Evolutionary conservation across 2,113 vertebrate genomes (phyloP).

Genomic region (Phalacrocorax pelagicus): DNA sequence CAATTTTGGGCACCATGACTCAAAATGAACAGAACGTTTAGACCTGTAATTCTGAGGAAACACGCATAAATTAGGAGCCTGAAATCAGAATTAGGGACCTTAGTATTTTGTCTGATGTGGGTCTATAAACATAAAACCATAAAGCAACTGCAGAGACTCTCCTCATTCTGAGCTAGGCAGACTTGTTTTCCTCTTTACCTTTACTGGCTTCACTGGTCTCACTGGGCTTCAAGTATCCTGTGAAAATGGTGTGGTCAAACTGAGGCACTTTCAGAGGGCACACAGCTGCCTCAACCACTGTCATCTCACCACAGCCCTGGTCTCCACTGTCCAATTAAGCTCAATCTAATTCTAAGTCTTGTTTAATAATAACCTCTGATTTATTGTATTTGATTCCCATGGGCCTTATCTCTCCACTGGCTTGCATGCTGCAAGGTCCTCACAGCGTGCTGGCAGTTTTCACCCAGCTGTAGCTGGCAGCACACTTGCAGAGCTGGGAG

Average conservation of each 20-base stretch:
- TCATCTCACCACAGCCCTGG: not conserved
- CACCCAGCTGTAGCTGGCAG: not conserved
- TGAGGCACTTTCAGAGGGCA: not conserved
- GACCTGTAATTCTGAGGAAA: not conserved
- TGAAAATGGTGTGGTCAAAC: not conserved
- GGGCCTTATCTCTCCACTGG: not conserved
- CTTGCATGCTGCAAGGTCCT: not conserved
- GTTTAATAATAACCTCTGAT: not conserved
- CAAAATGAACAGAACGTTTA: not conserved
- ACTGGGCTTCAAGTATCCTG: not conserved
- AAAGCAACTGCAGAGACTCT: not conserved
- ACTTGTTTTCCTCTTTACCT: not conserved
- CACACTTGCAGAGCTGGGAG: not conserved
- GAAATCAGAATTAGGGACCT: not conserved
- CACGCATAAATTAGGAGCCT: not conserved
- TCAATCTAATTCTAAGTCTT: not conserved
- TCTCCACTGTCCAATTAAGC: not conserved
- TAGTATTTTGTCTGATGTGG: not conserved
- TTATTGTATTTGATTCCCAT: not conserved
- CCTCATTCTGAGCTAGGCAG: not conserved
- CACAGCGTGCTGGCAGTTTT: not conserved
- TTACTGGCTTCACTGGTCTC: not conserved
- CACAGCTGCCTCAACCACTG: not conserved
- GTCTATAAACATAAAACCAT: not conserved
- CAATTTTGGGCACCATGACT: not conserved